Conservation (phyloP, 1,140 invertebrate genomes). For the Ptiloglossa arizonensis region DNA sequence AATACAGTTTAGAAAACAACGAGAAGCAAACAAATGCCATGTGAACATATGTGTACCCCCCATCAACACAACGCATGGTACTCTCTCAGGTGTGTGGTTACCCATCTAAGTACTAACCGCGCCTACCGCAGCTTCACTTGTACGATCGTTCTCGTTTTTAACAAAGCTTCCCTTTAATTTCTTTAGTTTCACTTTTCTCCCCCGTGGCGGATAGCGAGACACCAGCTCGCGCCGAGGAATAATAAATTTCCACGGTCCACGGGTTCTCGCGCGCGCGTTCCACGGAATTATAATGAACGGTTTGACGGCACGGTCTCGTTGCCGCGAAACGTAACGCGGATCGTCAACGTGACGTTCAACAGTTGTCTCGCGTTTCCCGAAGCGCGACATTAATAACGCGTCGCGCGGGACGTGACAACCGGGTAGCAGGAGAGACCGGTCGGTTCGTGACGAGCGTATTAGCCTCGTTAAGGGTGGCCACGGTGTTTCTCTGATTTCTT, state of each 20-base stretch:
- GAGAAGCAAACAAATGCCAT: too few species aligned
- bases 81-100: too few species aligned
- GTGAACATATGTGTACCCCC: too few species aligned
- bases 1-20: too few species aligned
- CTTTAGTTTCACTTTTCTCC: too few species aligned
- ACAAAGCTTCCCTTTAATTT: too few species aligned
- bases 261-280: background rate
- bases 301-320: constrained; percentile 33
- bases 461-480: constrained; percentile 78
- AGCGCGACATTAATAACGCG: constrained; percentile 78
- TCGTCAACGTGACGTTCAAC: constrained; percentile 76
- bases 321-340: constrained; percentile 47
- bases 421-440: constrained; percentile 31
- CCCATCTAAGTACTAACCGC: too few species aligned
- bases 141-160: too few species aligned
- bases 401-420: constrained; percentile 64
- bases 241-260: background rate
- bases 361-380: constrained; percentile 72
- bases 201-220: too few species aligned
- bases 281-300: constrained; percentile 44
- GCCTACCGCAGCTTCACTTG: too few species aligned
- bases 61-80: too few species aligned
- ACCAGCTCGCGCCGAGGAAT: background rate
- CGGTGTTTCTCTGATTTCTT: constrained; percentile 68
- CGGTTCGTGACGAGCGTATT: constrained; percentile 73